Evolutionary conservation across 2,888 invertebrate species (phyloP).

Genomic region (Rotaria macrura): DNA sequence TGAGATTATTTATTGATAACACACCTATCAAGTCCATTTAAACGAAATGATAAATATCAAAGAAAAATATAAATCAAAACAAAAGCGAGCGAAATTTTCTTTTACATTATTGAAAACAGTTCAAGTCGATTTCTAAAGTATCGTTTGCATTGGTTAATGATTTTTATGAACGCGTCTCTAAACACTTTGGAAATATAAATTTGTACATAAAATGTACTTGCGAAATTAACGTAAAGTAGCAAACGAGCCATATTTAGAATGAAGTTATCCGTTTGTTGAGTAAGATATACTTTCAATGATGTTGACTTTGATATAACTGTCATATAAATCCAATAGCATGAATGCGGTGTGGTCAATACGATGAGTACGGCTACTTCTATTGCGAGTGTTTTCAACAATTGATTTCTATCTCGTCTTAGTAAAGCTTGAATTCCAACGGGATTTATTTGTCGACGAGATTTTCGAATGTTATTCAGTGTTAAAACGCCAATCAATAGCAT

Average conservation of each 20-base stretch:
- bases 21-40: background rate
- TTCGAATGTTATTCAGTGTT: background rate
- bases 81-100: background rate
- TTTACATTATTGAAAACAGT: no score
- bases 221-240: background rate
- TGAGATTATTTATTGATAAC: background rate
- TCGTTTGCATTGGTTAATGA: background rate
- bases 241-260: background rate
- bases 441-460: background rate
- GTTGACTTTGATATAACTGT: background rate
- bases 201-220: background rate
- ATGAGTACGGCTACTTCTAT: background rate
- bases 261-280: background rate
- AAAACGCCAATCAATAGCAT: background rate
- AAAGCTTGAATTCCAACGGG: background rate
- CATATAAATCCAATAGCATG: background rate
- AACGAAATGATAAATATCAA: no score
- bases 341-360: background rate
- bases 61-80: background rate
- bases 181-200: background rate
- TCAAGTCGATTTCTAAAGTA: background rate
- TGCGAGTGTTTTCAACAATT: background rate
- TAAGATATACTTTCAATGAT: background rate
- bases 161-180: background rate
- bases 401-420: background rate